Evolutionary conservation across 2,888 invertebrate genomes (phyloP), one percentile per base, ranked within the genome.

Genomic region (Drosophila acutilabella): DNA sequence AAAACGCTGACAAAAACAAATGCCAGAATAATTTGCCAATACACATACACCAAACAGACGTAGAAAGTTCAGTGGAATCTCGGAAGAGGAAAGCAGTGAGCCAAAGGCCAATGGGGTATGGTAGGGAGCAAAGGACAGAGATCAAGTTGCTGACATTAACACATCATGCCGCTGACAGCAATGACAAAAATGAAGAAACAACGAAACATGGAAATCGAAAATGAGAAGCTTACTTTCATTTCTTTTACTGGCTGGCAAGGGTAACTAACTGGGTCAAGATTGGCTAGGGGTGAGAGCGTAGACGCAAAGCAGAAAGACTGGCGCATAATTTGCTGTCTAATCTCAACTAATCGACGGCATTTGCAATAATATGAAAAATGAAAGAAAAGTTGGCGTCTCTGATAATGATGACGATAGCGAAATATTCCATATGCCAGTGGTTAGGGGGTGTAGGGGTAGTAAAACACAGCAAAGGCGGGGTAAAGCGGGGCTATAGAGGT

Each of bases 351-450:
- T 86, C 86, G 89, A 86, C 80, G 70, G 81, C 86, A 88, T 86
- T 89, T 85, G 89, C 81, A 74, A 85, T 86, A 79, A 80, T 82
- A 82, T 88, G 86, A 88, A 79, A 81, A 87, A 89, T 87, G 80
- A 74, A 74, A 68, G 78, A 64, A 73, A 89, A 84, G 52, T 85
- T 82, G 58, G 66, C 83, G 64, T 71, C 64, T 53, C 88, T 76
- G 84, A 81, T 87, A 79, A 78, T 87, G 89, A 87, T 86, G 88
- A 83, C 82, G 76, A 81, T 81, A 69, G 71, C 56, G 47, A 69
- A 85, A 75, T 68, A 59, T 36, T 36, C 13, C 60, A 64, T 67
- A 67, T 65, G 69, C 60, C 33, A 38, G 13, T 2, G 45, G n/a
- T 48, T 14, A 7, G 14, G 41, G 6, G 13, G 26, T 30, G 14